Conservation (phyloP, 2,113 vertebrate species). For the Capra hircus region DNA sequence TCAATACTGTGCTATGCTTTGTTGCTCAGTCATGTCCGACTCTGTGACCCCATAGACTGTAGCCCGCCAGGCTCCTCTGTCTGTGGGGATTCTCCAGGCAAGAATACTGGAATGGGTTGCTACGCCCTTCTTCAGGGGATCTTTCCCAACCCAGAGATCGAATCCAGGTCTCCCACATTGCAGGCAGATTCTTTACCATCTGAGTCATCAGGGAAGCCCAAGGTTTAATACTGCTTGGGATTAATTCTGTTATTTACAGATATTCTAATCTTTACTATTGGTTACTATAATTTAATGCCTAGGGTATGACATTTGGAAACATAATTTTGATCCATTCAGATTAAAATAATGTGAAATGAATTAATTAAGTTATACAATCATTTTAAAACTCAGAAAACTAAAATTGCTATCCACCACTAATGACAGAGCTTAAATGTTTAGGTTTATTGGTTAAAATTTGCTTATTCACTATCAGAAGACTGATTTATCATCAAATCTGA, state of each 20-base stretch:
- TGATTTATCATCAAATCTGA: conserved; percentile 75
- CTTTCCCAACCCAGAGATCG: neutral
- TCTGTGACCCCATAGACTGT: neutral
- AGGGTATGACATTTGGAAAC: neutral
- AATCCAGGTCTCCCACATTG: neutral
- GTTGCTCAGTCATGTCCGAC: neutral
- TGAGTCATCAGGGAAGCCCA: neutral
- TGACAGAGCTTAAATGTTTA: conserved; percentile 25
- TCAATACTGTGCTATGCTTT: neutral
- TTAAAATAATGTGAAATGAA: neutral
- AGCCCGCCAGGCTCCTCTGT: neutral
- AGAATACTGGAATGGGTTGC: neutral
- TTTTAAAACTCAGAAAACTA: conserved; percentile 23
- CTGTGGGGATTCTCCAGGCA: neutral
- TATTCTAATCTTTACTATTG: conserved; percentile 4
- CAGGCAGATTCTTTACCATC: neutral
- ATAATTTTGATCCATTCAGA: conserved; percentile 17
- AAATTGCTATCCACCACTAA: conserved; percentile 46
- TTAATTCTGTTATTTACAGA: neutral
- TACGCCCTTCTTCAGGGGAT: neutral
- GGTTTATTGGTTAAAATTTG: conserved; percentile 16
- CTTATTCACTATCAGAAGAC: conserved; percentile 71
- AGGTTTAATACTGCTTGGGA: neutral
- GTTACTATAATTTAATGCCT: conserved; percentile 12
- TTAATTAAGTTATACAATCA: conserved; percentile 24